Evolutionary conservation across 2,888 invertebrate genomes (phyloP), one percentile per base, ranked within the genome.

Genomic region (Teinopalpus imperialis): DNA sequence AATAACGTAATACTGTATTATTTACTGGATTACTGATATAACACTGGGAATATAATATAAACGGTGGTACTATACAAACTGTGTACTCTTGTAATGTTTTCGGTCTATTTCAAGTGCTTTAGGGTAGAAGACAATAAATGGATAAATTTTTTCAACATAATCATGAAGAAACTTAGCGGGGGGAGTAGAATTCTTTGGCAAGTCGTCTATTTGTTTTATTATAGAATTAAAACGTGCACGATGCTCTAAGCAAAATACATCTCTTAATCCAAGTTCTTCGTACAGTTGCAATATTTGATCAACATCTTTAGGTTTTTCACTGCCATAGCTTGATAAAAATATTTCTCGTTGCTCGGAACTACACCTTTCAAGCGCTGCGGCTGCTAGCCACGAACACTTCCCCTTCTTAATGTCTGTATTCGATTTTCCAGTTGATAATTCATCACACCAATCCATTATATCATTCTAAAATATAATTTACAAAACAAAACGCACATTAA

Each of bases 361-460:
- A 9, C 45, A 40, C 27, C 39, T 45, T 16, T 45, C 9, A n/a
- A 45, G 6, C 1, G 45, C 34, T 6, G 40, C 12, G 1, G 18
- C 34, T 4, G 45, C 45, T 21, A 45, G 10, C 45, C 45, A 45
- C 5, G 45, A 45, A 8, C 26, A 24, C 21, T 45, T 45, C 1
- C 45, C 45, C 9, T 45, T 45, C 10, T 45, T 32, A n/a, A 45
- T 45, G 6, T 45, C 45, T 6, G 21, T 40, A 10, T 45, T 45
- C 0, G 32, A 14, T 32, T 45, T 44, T 7, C 45, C 45, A 7
- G 40, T 45, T 12, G 31, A 9, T 2, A 8, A 13, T 34, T 39
- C 39, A 16, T 45, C 45, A 29, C 39, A 40, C 39, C 45, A 40
- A 23, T 45, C 45, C 40, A 45, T 34, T 20, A 45, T 45, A 5